These are phyloP conservation scores for Epinotia nisella DNA, from an alignment of 2,888 invertebrate species.

Conservation along the genomic window DNA sequence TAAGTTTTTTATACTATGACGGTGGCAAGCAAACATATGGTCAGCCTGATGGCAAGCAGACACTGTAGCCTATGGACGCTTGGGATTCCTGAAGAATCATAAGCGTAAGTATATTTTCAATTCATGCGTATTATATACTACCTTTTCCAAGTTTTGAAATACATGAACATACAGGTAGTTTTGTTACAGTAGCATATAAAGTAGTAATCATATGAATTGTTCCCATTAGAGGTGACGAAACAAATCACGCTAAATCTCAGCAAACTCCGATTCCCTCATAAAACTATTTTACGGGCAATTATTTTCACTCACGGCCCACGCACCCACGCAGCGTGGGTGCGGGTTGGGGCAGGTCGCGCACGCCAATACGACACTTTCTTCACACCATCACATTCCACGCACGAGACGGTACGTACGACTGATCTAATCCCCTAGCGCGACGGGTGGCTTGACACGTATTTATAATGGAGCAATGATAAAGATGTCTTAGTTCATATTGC, in stretches of 20 bases:
- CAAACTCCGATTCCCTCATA: slow-evolving; percentile 17
- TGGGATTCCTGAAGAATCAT: too few relatives aligned
- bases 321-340: slow-evolving; percentile 8
- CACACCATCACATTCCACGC: slow-evolving; percentile 17
- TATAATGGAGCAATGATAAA: not conserved
- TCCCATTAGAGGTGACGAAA: not conserved
- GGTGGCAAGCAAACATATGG: too few relatives aligned
- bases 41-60: too few relatives aligned
- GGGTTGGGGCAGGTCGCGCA: slow-evolving; percentile 43
- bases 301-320: slow-evolving; percentile 15
- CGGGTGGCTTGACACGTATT: not conserved
- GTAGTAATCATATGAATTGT: not conserved
- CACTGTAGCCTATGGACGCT: too few relatives aligned
- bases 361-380: slow-evolving; percentile 23
- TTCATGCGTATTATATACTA: too few relatives aligned
- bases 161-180: not conserved
- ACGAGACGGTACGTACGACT: slow-evolving; percentile 5
- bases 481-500: too few relatives aligned
- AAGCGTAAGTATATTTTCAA: too few relatives aligned
- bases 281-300: slow-evolving; percentile 41
- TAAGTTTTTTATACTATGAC: not conserved
- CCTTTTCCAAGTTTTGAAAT: not conserved
- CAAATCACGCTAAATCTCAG: slow-evolving; percentile 3
- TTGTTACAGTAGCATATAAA: not conserved
- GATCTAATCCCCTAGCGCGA: not conserved